A percentile compares a stretch with the other conserved stretches of the same genome.
Evolutionary conservation across 1,140 invertebrate genomes (phyloP).

Genomic region (Araneus ventricosus): DNA sequence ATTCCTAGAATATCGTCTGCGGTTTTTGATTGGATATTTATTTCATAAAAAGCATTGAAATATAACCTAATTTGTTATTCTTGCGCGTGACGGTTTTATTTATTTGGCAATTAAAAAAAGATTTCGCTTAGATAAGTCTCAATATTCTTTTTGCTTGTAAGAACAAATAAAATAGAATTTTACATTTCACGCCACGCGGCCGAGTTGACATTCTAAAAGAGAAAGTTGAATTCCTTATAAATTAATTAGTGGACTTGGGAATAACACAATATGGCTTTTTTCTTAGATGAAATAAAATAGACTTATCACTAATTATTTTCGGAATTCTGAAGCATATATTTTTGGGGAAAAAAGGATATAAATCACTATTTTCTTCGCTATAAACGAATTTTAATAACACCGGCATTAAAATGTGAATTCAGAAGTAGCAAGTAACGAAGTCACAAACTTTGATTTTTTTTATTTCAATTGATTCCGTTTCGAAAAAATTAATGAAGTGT

Average conservation of each 20-base stretch:
- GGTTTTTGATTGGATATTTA: not conserved
- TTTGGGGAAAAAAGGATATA: no score
- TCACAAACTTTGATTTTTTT: no score
- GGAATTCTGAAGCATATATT: no score
- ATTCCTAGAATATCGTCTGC: not conserved
- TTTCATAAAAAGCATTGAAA: slow-evolving; percentile 14
- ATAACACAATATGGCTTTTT: not conserved
- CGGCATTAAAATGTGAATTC: no score
- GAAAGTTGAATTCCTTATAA: not conserved
- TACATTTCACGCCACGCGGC: not conserved
- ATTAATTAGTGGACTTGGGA: not conserved
- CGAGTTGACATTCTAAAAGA: not conserved
- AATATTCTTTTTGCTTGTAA: not conserved
- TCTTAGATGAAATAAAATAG: not conserved
- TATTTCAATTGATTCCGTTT: no score
- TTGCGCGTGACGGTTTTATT: not conserved
- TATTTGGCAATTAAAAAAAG: not conserved
- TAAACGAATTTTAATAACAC: no score
- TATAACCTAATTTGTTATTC: not conserved
- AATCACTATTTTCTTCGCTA: no score
- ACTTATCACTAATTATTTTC: no score
- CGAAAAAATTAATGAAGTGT: no score
- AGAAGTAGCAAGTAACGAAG: no score
- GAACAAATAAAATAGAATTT: not conserved
- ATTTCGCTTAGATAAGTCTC: not conserved